These are phyloP conservation scores for Condylura cristata DNA, from an alignment of 2,113 vertebrate genomes.

Conservation along the genomic window DNA sequence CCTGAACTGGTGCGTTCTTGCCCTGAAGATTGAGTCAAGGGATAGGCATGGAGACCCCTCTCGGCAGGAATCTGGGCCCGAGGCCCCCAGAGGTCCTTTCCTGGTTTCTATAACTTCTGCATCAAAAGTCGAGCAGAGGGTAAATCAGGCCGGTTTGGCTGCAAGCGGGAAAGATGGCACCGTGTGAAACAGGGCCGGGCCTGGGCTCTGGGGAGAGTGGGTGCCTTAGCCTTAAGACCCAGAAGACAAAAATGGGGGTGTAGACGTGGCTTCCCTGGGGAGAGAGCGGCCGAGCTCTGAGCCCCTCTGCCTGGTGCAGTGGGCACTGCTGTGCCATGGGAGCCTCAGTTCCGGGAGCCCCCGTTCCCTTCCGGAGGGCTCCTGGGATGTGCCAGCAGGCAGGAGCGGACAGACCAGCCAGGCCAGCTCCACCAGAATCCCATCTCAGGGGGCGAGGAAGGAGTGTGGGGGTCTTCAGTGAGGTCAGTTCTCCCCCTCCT, in stretches of 20 bases:
- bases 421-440: neutral
- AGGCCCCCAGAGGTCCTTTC: neutral
- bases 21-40: neutral
- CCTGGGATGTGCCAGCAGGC: neutral
- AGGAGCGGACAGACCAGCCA: no score
- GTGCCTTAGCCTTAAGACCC: neutral
- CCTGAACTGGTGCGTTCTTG: neutral
- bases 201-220: neutral
- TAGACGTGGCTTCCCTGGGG: neutral
- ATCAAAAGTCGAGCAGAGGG: accelerated
- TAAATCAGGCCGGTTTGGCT: neutral
- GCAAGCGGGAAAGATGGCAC: neutral
- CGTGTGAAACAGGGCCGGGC: no score
- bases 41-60: neutral
- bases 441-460: neutral
- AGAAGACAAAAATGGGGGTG: neutral
- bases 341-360: neutral
- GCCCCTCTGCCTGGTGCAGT: no score
- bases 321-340: neutral
- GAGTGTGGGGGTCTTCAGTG: neutral
- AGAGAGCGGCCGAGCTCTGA: neutral
- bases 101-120: neutral
- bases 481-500: no score
- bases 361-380: no score
- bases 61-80: neutral